Conservation (phyloP, 1,140 invertebrate species). For the Papilio machaon region DNA sequence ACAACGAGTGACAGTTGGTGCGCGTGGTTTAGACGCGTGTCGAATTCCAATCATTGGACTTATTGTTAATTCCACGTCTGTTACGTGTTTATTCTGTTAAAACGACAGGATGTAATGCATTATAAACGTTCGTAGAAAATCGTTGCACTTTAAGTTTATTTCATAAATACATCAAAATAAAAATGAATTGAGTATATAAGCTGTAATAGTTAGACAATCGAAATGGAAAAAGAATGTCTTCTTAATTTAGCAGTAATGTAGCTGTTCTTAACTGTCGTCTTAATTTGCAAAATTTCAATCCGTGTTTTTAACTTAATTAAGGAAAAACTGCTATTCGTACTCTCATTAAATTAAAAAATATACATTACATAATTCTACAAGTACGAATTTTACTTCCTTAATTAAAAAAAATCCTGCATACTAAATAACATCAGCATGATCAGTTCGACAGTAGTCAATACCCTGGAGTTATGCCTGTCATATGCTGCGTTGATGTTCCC, state of each 20-base stretch:
- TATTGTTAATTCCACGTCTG: slow-evolving; percentile 27
- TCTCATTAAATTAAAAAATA: too few species aligned
- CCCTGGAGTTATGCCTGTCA: not conserved
- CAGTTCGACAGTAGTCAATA: not conserved
- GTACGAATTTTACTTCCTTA: not conserved
- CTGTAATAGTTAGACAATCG: not conserved
- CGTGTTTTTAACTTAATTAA: not conserved
- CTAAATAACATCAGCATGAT: not conserved
- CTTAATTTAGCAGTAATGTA: too few species aligned
- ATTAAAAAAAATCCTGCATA: not conserved
- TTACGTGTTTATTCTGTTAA: slow-evolving; percentile 6
- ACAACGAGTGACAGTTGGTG: slow-evolving; percentile 18
- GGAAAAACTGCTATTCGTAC: not conserved
- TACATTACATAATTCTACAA: too few species aligned
- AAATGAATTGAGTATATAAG: too few species aligned
- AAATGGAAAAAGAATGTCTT: not conserved
- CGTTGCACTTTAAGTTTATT: not conserved
- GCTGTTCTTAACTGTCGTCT: too few species aligned
- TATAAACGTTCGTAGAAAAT: not conserved
- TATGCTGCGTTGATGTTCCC: not conserved
- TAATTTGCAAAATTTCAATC: not conserved
- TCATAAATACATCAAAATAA: too few species aligned
- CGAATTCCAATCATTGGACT: not conserved
- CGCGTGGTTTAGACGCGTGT: slow-evolving; percentile 6
- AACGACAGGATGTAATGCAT: slow-evolving; percentile 9